Percentiles rank a stretch among this genome's conserved stretches.
Evolutionary conservation across 1,140 invertebrate genomes (phyloP).

Genomic region (Drosophila funebris): DNA sequence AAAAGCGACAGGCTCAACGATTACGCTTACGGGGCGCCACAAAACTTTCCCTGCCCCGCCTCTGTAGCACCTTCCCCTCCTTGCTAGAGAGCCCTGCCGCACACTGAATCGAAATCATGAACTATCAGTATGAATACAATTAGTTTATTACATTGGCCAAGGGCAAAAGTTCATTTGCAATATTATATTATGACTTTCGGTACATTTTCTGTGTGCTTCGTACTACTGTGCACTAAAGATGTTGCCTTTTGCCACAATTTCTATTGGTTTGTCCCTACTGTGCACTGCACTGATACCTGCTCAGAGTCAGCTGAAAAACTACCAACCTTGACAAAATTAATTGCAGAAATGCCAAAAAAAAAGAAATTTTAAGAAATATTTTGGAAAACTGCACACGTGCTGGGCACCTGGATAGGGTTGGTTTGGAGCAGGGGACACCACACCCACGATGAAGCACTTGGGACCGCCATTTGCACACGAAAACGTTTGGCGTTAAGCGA

Average conservation of each 20-base stretch:
- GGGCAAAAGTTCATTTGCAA: background rate
- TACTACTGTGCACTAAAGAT: constrained; percentile 9
- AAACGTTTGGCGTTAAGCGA: constrained; percentile 51
- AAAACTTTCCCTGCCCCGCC: constrained; percentile 13
- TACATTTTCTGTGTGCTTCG: background rate
- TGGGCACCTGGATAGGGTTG: background rate
- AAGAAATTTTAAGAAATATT: constrained; percentile 61
- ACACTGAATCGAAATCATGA: background rate
- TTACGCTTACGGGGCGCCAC: constrained; percentile 32
- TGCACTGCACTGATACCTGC: constrained; percentile 8
- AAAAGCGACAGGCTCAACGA: constrained; percentile 37
- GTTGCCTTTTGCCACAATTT: too few relatives aligned
- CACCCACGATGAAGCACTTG: constrained; percentile 28
- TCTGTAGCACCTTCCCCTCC: background rate
- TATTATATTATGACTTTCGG: background rate
- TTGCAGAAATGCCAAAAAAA: constrained; percentile 39
- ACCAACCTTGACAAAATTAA: constrained; percentile 48
- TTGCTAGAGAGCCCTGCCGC: background rate
- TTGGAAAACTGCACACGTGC: constrained; percentile 58
- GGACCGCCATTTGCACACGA: constrained; percentile 65
- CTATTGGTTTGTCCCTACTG: constrained; percentile 4
- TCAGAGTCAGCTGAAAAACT: constrained; percentile 29
- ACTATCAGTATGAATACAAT: background rate
- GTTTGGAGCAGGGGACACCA: background rate
- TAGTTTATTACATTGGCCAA: background rate